Evolutionary conservation across 2,113 vertebrate genomes (phyloP).

Genomic region (Alexandromys fortis): DNA sequence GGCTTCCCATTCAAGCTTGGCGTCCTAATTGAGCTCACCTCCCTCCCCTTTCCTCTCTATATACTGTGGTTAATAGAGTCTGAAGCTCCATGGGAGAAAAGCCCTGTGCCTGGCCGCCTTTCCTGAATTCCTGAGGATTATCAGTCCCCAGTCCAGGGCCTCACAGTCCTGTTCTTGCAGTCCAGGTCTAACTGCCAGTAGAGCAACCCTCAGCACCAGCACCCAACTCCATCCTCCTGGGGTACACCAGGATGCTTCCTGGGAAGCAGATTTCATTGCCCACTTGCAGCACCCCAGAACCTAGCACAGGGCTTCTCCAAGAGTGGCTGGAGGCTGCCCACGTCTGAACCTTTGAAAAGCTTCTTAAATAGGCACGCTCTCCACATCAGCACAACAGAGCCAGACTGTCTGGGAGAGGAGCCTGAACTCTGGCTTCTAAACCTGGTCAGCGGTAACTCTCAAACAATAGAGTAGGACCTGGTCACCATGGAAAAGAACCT

Average conservation of each 20-base stretch:
- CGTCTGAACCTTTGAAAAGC: background rate
- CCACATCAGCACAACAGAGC: background rate
- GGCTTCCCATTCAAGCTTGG: background rate
- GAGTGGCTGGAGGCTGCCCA: background rate
- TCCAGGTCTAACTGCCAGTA: background rate
- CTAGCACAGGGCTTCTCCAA: background rate
- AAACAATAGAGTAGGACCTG: background rate
- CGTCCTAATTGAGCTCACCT: accelerated
- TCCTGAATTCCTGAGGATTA: background rate
- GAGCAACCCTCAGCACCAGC: background rate
- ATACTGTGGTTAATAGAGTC: background rate
- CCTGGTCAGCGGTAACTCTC: background rate
- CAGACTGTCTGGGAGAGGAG: background rate
- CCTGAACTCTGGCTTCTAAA: background rate
- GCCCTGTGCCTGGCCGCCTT: background rate
- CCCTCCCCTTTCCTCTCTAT: no score
- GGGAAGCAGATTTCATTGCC: background rate
- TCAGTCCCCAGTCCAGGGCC: background rate
- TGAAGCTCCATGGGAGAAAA: background rate
- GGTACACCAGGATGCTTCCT: background rate
- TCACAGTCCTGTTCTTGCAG: background rate
- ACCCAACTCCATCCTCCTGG: background rate
- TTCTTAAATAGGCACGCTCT: background rate
- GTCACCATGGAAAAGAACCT: background rate
- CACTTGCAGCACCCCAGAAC: background rate